These are phyloP conservation scores for Rhabdornis inornatus DNA, from an alignment of 2,113 vertebrate genomes.

Conservation along the genomic window DNA sequence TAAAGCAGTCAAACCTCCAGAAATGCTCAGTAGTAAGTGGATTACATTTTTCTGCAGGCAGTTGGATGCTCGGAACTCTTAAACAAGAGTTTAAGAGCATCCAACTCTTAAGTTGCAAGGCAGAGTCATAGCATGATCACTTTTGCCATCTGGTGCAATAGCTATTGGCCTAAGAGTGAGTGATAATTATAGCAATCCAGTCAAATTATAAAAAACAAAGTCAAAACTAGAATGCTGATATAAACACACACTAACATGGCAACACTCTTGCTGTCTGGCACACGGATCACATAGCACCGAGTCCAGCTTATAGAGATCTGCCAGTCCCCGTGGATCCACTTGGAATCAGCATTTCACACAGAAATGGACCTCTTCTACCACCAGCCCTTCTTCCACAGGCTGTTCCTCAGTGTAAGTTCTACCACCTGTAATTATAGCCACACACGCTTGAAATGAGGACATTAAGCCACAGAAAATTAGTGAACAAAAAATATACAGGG, in stretches of 20 bases:
- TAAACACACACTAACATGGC: background rate
- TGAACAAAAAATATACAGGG: background rate
- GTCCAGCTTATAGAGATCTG: background rate
- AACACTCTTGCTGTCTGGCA: rapidly evolving
- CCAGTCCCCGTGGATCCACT: background rate
- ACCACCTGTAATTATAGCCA: background rate
- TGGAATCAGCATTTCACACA: background rate
- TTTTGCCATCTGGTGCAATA: background rate
- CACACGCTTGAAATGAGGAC: background rate
- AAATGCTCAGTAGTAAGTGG: background rate
- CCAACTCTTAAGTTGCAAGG: too few species aligned
- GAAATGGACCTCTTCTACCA: background rate
- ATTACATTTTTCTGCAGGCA: background rate
- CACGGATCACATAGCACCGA: background rate
- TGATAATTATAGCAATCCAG: background rate
- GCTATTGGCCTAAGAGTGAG: background rate
- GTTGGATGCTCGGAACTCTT: background rate
- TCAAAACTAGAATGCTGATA: background rate
- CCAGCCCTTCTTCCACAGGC: background rate
- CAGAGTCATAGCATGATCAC: background rate
- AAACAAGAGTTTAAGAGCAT: too few species aligned
- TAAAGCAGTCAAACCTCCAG: background rate
- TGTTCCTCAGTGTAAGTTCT: background rate
- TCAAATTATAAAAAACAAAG: background rate
- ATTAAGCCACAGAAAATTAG: background rate